phyloP scores from a whole-genome alignment of 2,888 invertebrate species.

The Apamea sordens region DNA sequence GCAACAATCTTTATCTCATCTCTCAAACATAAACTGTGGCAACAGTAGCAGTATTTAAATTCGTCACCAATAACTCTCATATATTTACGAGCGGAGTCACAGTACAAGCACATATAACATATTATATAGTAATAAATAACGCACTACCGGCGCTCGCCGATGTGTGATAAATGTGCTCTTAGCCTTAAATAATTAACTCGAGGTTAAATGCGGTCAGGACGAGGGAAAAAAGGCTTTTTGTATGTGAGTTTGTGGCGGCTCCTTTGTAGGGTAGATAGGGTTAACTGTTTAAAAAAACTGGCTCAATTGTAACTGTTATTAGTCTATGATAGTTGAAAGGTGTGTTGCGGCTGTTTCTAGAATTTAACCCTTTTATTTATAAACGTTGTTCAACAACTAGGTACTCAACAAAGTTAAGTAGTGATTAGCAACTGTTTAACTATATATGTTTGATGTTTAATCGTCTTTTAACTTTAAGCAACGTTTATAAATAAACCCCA shows the following conservation, averaged over 20 bases:
- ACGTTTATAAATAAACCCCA: not conserved
- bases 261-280: constrained; percentile 50
- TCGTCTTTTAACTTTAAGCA: no score
- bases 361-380: not conserved
- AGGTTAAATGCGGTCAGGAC: constrained; percentile 66
- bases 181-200: constrained; percentile 66
- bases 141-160: constrained; percentile 46
- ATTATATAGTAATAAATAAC: constrained; percentile 54
- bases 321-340: constrained; percentile 24
- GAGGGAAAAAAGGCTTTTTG: constrained; percentile 53
- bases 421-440: not conserved
- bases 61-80: constrained; percentile 59
- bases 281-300: constrained; percentile 52
- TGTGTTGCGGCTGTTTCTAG: not conserved
- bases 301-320: constrained; percentile 42
- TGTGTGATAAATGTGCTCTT: constrained; percentile 55
- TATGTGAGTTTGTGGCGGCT: constrained; percentile 43
- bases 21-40: constrained; percentile 14
- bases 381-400: no score
- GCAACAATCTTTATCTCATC: not conserved
- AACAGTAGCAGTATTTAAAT: constrained; percentile 48
- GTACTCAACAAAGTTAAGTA: not conserved
- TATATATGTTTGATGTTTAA: no score
- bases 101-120: constrained; percentile 19
- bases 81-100: constrained; percentile 54